Base-by-base conservation (phyloP, 2,113 vertebrate species). In the Thalassoma bifasciatum region DNA sequence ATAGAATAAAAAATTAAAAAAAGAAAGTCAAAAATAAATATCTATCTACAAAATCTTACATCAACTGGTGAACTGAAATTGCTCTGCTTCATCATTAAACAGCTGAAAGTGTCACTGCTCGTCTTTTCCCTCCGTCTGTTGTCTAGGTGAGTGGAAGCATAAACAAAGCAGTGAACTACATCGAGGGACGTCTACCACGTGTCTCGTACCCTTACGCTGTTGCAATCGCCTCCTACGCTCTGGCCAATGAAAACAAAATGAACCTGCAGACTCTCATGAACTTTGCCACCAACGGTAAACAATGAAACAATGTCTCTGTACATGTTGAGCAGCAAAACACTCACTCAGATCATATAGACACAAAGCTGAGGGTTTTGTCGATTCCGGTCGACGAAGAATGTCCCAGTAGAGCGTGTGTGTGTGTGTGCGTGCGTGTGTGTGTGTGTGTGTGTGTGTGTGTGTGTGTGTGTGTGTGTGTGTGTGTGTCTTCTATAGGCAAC, bases 141-240 rank as follows among this genome's bases (percentile, higher is more conserved):
- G 4, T 74, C 8, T 40, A 98, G 96, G 93, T 97, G 59, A 57
- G 57, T 0, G 12, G 10, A 0, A 92, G 92, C 54, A 91, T 96
- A 42, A 12, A 0, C 1, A 95, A 94, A 63, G 94, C 96, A 0
- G 42, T 86, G 0, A 8, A 60, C 0, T 97, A 92, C 82, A 87
- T 98, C 7, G 10, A 74, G 23, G 40, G 0, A 10, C 89, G 63
- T 17, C 92, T 96, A 6, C 10, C 64, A 12, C 66, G 22, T 0
- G 24, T 98, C 17, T 13, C 8, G 51, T 91, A 95, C 49, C 88
- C 96, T 0, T 98, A 98, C 73, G 92, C 95, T 0, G 91, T 95
- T 54, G 94, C 96, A 46, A 83, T 98, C 37, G 42, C 93, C 0
- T 95, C 94, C 44, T 97, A 97, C 0, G 96, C 96, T 13, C 81